phyloP scores from a whole-genome alignment of 2,888 invertebrate genomes.

The Notodonta dromedarius region DNA sequence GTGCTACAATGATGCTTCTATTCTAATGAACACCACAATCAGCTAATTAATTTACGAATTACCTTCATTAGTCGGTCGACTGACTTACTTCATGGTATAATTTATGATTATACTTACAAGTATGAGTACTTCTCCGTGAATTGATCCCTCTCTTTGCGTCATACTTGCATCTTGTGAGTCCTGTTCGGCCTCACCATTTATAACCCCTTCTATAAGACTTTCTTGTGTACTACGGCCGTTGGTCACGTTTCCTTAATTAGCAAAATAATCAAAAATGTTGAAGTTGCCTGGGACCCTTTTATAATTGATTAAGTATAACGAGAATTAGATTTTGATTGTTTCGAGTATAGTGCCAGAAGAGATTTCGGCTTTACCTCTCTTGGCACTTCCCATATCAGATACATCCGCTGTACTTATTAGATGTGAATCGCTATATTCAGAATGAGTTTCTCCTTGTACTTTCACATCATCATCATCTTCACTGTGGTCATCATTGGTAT shows the following conservation, averaged over 20 bases:
- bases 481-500: slow-evolving; percentile 66
- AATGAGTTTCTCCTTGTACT: slow-evolving; percentile 74
- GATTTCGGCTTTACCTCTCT: slow-evolving; percentile 73
- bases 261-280: slow-evolving; percentile 82
- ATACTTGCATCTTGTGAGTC: slow-evolving; percentile 81
- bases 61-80: slow-evolving; percentile 67
- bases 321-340: slow-evolving; percentile 68
- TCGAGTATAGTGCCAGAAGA: slow-evolving; percentile 77
- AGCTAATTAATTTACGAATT: slow-evolving; percentile 68
- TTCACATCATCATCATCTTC: slow-evolving; percentile 84
- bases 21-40: slow-evolving; percentile 78
- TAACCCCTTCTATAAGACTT: slow-evolving; percentile 79
- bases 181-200: slow-evolving; percentile 75
- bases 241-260: slow-evolving; percentile 80
- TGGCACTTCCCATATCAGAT: slow-evolving; percentile 70
- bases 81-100: slow-evolving; percentile 58
- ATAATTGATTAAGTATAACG: slow-evolving; percentile 60
- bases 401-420: slow-evolving; percentile 69
- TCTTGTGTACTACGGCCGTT: slow-evolving; percentile 75
- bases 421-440: slow-evolving; percentile 71
- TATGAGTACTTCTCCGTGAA: slow-evolving; percentile 69
- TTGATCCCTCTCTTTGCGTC: slow-evolving; percentile 64
- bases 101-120: slow-evolving; percentile 75
- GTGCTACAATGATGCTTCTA: slow-evolving; percentile 78
- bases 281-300: slow-evolving; percentile 79